Percentiles rank a stretch among this genome's conserved stretches.
phyloP scores from a whole-genome alignment of 2,113 vertebrate genomes.

The Prunella fulvescens region DNA sequence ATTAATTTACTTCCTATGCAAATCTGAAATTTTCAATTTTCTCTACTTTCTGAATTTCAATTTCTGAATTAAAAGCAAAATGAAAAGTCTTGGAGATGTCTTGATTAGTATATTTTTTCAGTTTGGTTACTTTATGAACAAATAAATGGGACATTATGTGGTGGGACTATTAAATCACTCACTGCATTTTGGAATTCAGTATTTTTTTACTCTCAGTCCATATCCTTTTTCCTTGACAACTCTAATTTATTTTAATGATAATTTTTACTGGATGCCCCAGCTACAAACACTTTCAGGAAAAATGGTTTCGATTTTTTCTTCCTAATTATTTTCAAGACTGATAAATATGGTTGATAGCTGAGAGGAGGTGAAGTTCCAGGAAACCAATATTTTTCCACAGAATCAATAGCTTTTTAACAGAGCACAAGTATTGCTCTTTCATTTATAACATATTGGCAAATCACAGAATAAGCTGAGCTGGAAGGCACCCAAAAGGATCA shows the following conservation, averaged over 20 bases:
- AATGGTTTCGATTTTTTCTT: background rate
- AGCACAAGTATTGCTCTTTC: background rate
- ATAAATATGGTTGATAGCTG: background rate
- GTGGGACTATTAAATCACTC: background rate
- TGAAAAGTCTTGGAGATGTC: background rate
- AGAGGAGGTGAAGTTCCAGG: background rate
- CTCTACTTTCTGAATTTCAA: background rate
- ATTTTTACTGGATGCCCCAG: background rate
- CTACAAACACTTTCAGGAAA: background rate
- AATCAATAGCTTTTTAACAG: slow-evolving; percentile 1
- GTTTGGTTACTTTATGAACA: background rate
- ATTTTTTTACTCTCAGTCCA: background rate
- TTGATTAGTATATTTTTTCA: background rate
- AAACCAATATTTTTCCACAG: background rate
- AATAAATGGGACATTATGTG: background rate
- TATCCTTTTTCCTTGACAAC: background rate
- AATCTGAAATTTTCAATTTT: background rate
- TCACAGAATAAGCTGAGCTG: background rate
- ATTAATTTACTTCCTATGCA: background rate
- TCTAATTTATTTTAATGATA: background rate
- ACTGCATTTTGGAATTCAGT: background rate
- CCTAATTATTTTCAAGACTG: background rate
- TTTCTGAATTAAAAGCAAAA: background rate
- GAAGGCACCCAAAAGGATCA: background rate
- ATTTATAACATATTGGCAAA: background rate